A percentile compares a stretch with the other conserved stretches of the same genome.
Evolutionary conservation across 2,797 vertebrate genomes (phyloP).

Genomic region (Enteromius viviparus): DNA sequence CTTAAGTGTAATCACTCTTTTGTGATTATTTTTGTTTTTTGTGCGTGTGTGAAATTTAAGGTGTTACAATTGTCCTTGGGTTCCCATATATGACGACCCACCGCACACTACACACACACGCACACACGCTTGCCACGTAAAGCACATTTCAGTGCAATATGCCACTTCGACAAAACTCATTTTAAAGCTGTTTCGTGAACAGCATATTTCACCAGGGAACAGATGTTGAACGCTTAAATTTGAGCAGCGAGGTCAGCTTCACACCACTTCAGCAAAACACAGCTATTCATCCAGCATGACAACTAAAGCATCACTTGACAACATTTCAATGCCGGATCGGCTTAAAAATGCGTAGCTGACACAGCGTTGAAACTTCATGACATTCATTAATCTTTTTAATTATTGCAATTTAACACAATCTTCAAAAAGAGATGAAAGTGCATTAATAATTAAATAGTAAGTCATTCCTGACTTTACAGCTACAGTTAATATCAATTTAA

Average conservation of each 20-base stretch:
- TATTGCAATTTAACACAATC: neutral
- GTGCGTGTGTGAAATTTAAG: neutral
- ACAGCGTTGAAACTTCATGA: neutral
- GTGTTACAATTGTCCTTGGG: neutral
- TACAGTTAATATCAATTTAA: constrained; percentile 12
- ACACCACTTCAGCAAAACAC: constrained; percentile 29
- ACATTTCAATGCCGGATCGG: neutral
- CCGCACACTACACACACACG: neutral
- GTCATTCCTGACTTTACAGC: neutral
- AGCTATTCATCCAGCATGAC: neutral
- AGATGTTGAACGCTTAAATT: constrained; percentile 35
- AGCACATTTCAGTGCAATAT: constrained; percentile 28
- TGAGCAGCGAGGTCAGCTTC: constrained; percentile 16
- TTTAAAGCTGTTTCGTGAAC: constrained; percentile 19
- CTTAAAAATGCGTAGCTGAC: neutral
- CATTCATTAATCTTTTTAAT: neutral
- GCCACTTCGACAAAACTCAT: constrained; percentile 9
- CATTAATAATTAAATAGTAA: constrained; percentile 25
- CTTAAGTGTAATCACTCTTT: neutral
- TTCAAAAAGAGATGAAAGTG: constrained; percentile 14
- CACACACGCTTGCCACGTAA: neutral
- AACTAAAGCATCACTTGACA: constrained; percentile 7
- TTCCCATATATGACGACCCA: neutral
- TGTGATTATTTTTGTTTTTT: neutral
- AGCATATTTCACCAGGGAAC: constrained; percentile 28